These are phyloP conservation scores for Mythimna ferrago DNA, from an alignment of 2,888 invertebrate species.

Conservation along the genomic window DNA sequence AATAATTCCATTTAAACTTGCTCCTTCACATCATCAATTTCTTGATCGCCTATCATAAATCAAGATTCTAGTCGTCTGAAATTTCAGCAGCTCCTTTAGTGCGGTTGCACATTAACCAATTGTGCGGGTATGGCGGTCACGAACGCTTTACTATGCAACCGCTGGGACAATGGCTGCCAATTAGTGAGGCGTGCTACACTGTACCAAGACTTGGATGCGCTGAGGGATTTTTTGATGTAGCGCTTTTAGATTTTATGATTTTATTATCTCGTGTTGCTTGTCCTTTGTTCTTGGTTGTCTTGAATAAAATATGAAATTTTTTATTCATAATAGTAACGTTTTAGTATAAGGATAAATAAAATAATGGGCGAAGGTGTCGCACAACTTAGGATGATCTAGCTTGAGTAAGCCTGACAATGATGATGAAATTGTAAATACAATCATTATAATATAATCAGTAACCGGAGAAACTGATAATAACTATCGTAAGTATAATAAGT, in stretches of 20 bases:
- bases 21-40: background rate
- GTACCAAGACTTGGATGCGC: slow-evolving; percentile 37
- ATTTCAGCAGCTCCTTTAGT: slow-evolving; percentile 42
- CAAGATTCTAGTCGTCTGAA: slow-evolving; percentile 37
- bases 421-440: background rate
- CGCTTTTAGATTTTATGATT: background rate
- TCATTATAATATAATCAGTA: too few species aligned
- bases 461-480: too few species aligned
- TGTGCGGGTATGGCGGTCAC: slow-evolving; percentile 63
- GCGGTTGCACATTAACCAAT: slow-evolving; percentile 45
- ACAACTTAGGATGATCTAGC: too few species aligned
- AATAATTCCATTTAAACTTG: background rate
- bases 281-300: background rate
- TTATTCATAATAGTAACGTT: too few species aligned
- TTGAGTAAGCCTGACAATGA: background rate
- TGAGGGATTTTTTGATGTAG: slow-evolving; percentile 36
- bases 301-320: too few species aligned
- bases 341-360: too few species aligned
- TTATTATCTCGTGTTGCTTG: background rate
- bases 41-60: slow-evolving; percentile 6
- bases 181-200: slow-evolving; percentile 56
- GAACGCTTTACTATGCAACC: slow-evolving; percentile 66
- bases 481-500: too few species aligned
- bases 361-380: too few species aligned
- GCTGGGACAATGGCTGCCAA: slow-evolving; percentile 62